A percentile compares a stretch with the other conserved stretches of the same genome.
Conservation (phyloP, 2,888 invertebrate genomes). For the Lamellibrachia columna region DNA sequence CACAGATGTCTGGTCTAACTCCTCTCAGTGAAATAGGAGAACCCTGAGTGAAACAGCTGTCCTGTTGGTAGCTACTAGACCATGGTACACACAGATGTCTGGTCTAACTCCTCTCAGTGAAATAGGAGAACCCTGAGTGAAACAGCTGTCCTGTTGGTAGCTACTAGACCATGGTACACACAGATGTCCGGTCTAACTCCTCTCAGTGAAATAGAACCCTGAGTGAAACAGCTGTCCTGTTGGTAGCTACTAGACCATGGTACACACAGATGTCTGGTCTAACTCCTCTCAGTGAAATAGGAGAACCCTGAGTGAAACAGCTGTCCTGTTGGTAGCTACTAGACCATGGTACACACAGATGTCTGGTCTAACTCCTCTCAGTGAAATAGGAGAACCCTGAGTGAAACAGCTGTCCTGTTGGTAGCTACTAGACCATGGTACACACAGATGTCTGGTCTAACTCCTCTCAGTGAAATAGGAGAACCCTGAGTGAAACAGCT, state of each 20-base stretch:
- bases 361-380: too few species aligned
- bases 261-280: background rate
- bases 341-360: too few species aligned
- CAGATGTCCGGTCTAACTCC: background rate
- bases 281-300: too few species aligned
- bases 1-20: background rate
- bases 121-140: background rate
- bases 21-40: background rate
- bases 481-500: background rate
- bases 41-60: background rate
- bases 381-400: too few species aligned
- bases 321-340: too few species aligned
- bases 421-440: background rate
- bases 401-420: too few species aligned
- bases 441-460: background rate
- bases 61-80: background rate
- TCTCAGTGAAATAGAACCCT: background rate
- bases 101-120: background rate
- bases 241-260: background rate
- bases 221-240: background rate
- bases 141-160: background rate
- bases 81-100: background rate
- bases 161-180: slow-evolving; percentile 12
- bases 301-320: too few species aligned
- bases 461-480: background rate